Evolutionary conservation across 2,113 vertebrate species (phyloP), one percentile per base, ranked within the genome.

Genomic region (Tautogolabrus adspersus): DNA sequence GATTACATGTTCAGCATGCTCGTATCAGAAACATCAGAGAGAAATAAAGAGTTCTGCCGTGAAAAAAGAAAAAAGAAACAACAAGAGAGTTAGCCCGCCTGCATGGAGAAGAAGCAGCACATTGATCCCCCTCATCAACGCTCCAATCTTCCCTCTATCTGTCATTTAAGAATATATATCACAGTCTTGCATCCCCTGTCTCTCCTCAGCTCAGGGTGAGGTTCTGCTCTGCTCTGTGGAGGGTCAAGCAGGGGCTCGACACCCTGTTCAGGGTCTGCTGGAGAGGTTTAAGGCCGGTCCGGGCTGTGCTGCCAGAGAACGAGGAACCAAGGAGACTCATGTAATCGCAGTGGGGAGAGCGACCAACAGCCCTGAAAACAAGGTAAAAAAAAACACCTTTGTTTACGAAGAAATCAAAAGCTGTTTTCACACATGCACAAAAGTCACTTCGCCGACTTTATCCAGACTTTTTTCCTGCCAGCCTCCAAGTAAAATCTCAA

Each of bases 241-340:
- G 1, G 69, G n/a, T 15, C 88, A 85, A 7, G 83, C 56, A 11
- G 93, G 79, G 69, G 47, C 19, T 13, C 88, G 59, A 2, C 93
- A 94, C 54, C 93, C 95, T 0, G 93, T 96, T 19, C 90, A 76
- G 66, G 94, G 86, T 52, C 90, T 93, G 55, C 89, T 94, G 76
- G 95, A 96, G 88, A 81, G 70, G 15, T 91, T 94, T 1, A 84
- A 92, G 54, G 90, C 72, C 0, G 94, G 93, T 0, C 90, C 72
- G 0, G 95, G 94, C 47, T 95, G 95, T 11, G 91, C 87, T 2
- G 93, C 94, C 3, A 80, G 86, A 76, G 94, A 93, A 21, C 81
- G 40, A 0, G 91, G 92, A 0, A 80, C 81, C 63, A 92, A 87
- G 72, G 95, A 96, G 82, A 95, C 94, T 13, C 95, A 95, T 9